Conservation (phyloP, 2,888 invertebrate species). For the Miltochrista miniata region DNA sequence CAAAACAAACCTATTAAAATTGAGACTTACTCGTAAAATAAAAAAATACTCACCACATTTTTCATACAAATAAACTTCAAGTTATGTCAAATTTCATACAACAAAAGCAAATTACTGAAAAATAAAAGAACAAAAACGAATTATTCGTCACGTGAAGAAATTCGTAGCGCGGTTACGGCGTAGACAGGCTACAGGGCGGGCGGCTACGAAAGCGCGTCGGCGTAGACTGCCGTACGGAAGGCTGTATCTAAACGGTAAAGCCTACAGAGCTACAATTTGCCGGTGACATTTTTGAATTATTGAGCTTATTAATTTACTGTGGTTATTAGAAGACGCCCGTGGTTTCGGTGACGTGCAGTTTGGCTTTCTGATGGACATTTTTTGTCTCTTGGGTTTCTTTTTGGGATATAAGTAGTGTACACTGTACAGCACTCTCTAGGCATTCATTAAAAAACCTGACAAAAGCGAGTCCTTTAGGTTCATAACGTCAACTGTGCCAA, state of each 20-base stretch:
- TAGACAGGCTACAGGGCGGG: constrained; percentile 54
- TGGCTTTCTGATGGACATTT: no score
- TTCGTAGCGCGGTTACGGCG: constrained; percentile 42
- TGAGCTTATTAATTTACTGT: not conserved
- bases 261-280: not conserved
- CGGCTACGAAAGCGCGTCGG: constrained; percentile 49
- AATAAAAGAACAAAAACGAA: not conserved
- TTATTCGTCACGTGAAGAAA: constrained; percentile 17
- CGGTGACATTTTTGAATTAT: not conserved
- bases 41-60: constrained; percentile 24
- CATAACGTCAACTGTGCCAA: no score
- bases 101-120: not conserved
- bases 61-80: not conserved
- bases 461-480: no score
- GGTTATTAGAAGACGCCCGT: not conserved
- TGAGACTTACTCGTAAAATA: not conserved
- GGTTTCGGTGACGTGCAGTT: no score
- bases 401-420: no score
- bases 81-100: not conserved
- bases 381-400: not conserved
- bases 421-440: no score
- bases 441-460: no score
- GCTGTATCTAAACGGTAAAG: not conserved
- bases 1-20: constrained; percentile 23
- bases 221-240: constrained; percentile 41